A percentile compares a stretch with the other conserved stretches of the same genome.
phyloP scores from a whole-genome alignment of 2,113 vertebrate species.

The Genyomyrus donnyi region DNA sequence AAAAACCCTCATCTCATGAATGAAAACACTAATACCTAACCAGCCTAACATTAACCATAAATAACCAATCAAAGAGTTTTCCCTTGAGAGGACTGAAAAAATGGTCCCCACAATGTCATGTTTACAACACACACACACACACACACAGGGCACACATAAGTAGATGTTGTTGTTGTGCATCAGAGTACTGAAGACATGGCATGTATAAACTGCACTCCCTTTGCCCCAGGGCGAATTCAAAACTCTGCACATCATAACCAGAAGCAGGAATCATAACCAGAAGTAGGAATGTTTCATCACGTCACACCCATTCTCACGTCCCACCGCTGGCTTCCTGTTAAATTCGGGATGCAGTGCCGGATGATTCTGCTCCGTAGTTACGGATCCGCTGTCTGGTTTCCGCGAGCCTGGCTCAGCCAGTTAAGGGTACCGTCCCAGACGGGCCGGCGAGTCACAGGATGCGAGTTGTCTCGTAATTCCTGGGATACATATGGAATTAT shows the following conservation, averaged over 20 bases:
- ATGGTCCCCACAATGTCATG: background rate
- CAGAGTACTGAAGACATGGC: background rate
- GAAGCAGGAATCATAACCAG: background rate
- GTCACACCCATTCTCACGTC: background rate
- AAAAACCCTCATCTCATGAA: background rate
- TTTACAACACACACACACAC: background rate
- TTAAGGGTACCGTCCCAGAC: background rate
- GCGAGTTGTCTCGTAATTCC: background rate
- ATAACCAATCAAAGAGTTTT: background rate
- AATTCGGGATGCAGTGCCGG: background rate
- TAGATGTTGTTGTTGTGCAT: background rate
- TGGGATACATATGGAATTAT: background rate
- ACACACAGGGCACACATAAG: background rate
- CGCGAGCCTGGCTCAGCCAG: background rate
- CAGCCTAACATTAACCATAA: background rate
- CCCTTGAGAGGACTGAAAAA: background rate
- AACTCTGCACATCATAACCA: background rate
- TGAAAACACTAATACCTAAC: background rate
- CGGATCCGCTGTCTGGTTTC: background rate
- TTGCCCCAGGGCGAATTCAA: background rate
- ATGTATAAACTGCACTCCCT: background rate
- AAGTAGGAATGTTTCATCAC: slow-evolving; percentile 3
- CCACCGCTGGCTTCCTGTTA: background rate
- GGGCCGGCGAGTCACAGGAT: background rate
- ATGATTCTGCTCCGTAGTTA: background rate